These are phyloP conservation scores for Rhagologus leucostigma DNA, from an alignment of 2,113 vertebrate species.

Conservation along the genomic window DNA sequence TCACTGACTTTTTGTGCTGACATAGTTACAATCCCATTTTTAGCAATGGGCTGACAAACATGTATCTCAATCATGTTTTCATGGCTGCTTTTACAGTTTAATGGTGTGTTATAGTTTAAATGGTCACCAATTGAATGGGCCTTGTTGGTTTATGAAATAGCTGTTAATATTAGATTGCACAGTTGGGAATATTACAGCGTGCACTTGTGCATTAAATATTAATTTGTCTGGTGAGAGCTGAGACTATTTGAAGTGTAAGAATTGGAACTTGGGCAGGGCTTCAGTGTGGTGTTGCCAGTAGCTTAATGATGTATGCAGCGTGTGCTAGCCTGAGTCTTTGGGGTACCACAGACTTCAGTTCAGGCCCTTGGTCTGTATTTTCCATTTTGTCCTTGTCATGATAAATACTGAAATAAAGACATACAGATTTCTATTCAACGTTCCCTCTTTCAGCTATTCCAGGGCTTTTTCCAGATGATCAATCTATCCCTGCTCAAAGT, in stretches of 20 bases:
- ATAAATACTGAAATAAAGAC: background rate
- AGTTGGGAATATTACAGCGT: slow-evolving; percentile 45
- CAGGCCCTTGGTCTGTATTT: background rate
- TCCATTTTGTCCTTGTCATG: background rate
- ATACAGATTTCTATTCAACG: background rate
- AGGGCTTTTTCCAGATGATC: background rate
- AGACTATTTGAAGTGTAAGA: slow-evolving; percentile 61
- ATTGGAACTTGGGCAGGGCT: slow-evolving; percentile 55
- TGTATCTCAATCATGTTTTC: slow-evolving; percentile 34
- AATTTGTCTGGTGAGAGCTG: slow-evolving; percentile 62
- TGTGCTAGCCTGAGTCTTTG: background rate
- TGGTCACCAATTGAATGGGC: slow-evolving; percentile 57
- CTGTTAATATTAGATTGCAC: slow-evolving; percentile 55
- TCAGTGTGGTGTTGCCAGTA: background rate
- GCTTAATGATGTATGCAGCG: background rate
- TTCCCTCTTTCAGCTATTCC: background rate
- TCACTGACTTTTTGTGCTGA: background rate
- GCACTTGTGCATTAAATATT: slow-evolving; percentile 64
- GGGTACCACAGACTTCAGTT: background rate
- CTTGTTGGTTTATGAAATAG: slow-evolving; percentile 70
- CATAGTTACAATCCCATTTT: background rate
- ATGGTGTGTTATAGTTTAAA: slow-evolving; percentile 45
- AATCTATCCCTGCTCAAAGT: background rate
- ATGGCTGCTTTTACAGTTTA: slow-evolving; percentile 36
- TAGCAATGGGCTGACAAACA: background rate